A percentile compares a stretch with the other conserved stretches of the same genome.
Conservation (phyloP, 2,888 invertebrate species). For the Rotaria magnacalcarata region DNA sequence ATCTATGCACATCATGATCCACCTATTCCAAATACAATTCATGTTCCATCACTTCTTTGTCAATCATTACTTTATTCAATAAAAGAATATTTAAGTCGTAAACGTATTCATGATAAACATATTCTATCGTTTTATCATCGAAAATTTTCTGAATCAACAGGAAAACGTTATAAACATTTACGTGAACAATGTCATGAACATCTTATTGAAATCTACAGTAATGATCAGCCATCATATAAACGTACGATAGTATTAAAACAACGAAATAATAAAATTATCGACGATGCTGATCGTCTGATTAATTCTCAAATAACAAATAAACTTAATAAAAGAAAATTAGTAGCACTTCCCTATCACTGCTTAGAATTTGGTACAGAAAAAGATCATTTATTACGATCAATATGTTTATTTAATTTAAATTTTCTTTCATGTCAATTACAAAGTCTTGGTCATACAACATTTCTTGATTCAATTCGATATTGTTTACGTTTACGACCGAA, state of each 20-base stretch:
- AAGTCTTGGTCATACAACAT: not conserved
- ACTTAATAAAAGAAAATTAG: constrained; percentile 4
- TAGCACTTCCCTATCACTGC: not conserved
- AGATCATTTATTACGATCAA: not conserved
- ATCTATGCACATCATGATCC: not conserved
- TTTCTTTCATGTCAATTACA: not conserved
- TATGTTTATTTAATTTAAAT: constrained; percentile 5
- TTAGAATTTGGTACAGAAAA: not conserved
- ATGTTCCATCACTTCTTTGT: not conserved
- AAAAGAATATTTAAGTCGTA: not conserved
- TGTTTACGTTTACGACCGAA: not conserved
- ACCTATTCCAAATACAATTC: not conserved
- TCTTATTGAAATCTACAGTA: not conserved
- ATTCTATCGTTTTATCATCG: not conserved
- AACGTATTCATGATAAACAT: constrained; percentile 4
- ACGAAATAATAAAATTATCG: not conserved
- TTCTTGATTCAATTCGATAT: not conserved
- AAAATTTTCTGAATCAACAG: not conserved
- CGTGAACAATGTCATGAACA: not conserved
- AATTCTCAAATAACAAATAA: not conserved
- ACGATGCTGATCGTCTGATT: not conserved
- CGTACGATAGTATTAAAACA: not conserved
- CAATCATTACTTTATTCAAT: constrained; percentile 8
- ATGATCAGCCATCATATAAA: not conserved
- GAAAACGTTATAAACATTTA: not conserved